Conservation (phyloP, 2,888 invertebrate genomes). For the Idaea aversata region DNA sequence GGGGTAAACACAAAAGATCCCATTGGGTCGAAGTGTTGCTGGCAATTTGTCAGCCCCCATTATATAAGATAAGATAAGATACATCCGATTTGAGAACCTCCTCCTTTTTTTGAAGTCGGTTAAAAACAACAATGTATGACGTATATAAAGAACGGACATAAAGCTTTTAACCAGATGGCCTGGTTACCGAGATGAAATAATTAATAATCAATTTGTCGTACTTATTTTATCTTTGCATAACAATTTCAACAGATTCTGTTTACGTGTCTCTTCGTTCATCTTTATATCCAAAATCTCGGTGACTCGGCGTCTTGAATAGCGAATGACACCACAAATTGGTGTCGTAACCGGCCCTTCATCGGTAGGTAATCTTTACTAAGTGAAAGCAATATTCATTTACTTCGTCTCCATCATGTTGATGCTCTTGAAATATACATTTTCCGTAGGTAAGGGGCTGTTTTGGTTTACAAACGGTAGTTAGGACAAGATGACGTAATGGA, state of each 20-base stretch:
- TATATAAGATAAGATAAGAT: too few species aligned
- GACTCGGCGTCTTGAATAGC: conserved; percentile 54
- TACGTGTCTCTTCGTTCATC: conserved; percentile 23
- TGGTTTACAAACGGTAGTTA: conserved; percentile 3
- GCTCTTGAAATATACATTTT: not conserved
- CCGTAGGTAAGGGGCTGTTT: conserved; percentile 9
- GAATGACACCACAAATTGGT: conserved; percentile 56
- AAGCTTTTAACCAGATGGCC: not conserved
- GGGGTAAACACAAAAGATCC: too few species aligned
- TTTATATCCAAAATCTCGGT: conserved; percentile 16
- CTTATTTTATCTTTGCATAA: not conserved
- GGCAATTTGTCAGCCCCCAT: too few species aligned
- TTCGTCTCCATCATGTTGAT: not conserved
- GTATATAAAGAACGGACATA: too few species aligned
- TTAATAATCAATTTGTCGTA: not conserved
- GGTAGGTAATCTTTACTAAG: conserved; percentile 29
- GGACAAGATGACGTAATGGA: not conserved
- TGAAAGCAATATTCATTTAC: conserved; percentile 26
- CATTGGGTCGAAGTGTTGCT: too few species aligned
- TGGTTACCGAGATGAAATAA: not conserved
- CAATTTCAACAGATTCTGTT: too few species aligned
- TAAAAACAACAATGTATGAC: too few species aligned
- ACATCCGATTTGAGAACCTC: too few species aligned
- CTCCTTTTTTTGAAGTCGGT: too few species aligned
- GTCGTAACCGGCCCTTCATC: conserved; percentile 26